phyloP scores from a whole-genome alignment of 2,113 vertebrate species.

The Cricetomys ansorgei region DNA sequence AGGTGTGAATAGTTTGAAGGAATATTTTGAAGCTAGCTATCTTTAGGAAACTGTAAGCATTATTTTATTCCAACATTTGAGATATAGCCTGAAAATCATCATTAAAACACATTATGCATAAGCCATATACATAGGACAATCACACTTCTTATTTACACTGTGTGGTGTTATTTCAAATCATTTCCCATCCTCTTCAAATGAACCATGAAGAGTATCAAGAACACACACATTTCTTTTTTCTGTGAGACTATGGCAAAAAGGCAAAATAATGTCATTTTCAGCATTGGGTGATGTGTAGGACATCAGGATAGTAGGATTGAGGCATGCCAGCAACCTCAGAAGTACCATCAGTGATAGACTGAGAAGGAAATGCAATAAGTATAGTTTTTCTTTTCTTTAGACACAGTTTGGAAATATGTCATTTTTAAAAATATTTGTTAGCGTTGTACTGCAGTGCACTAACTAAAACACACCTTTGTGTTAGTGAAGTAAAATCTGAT shows the following conservation, averaged over 20 bases:
- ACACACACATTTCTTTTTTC: neutral
- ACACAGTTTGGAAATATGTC: neutral
- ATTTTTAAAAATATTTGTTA: neutral
- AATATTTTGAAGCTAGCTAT: neutral
- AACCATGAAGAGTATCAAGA: neutral
- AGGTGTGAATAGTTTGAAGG: neutral
- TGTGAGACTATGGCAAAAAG: fast-evolving
- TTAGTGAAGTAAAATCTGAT: neutral
- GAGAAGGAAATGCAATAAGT: neutral
- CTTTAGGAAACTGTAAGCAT: neutral
- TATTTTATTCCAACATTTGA: neutral
- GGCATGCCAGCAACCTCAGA: fast-evolving
- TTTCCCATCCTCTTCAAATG: neutral
- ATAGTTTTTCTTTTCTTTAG: neutral
- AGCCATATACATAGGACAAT: neutral
- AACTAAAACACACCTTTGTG: neutral
- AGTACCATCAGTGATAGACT: neutral
- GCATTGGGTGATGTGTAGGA: fast-evolving
- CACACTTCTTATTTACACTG: neutral
- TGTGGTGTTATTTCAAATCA: neutral
- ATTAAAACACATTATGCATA: neutral
- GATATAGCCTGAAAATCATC: neutral
- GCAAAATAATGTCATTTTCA: neutral
- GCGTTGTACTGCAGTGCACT: neutral
- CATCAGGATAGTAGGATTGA: neutral